These are phyloP conservation scores for Pygoscelis adeliae DNA, from an alignment of 2,113 vertebrate genomes.

Conservation along the genomic window DNA sequence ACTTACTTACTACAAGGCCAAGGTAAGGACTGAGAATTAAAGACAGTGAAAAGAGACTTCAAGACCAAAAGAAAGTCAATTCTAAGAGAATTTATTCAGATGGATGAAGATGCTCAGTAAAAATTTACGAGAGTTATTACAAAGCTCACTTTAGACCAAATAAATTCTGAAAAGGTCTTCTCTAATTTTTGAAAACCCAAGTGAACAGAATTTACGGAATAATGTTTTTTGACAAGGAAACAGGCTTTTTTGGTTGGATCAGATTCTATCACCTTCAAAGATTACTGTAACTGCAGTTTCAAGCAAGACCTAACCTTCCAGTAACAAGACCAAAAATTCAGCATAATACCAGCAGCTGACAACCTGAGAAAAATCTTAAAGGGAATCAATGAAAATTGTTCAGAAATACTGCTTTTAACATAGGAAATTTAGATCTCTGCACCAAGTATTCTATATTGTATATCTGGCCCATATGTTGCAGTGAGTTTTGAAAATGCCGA, in stretches of 20 bases:
- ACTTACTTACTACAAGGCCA: neutral
- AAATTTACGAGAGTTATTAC: neutral
- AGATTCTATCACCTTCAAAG: neutral
- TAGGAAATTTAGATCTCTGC: neutral
- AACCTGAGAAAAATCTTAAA: neutral
- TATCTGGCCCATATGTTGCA: neutral
- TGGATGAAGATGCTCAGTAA: neutral
- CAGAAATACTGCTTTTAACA: neutral
- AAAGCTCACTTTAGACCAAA: neutral
- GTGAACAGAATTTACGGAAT: neutral
- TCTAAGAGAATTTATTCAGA: neutral
- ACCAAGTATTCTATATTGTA: neutral
- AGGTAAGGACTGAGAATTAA: neutral
- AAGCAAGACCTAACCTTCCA: neutral
- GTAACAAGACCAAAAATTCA: neutral
- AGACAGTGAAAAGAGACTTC: neutral
- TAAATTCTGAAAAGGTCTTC: neutral
- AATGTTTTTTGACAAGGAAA: neutral
- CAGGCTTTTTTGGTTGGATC: neutral
- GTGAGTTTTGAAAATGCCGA: neutral
- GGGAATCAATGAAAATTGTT: neutral
- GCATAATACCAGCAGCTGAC: neutral
- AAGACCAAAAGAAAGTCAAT: neutral
- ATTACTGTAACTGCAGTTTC: neutral
- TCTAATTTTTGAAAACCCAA: neutral